phyloP scores from a whole-genome alignment of 2,888 invertebrate genomes.

The Thecocarcelia acutangulata region DNA sequence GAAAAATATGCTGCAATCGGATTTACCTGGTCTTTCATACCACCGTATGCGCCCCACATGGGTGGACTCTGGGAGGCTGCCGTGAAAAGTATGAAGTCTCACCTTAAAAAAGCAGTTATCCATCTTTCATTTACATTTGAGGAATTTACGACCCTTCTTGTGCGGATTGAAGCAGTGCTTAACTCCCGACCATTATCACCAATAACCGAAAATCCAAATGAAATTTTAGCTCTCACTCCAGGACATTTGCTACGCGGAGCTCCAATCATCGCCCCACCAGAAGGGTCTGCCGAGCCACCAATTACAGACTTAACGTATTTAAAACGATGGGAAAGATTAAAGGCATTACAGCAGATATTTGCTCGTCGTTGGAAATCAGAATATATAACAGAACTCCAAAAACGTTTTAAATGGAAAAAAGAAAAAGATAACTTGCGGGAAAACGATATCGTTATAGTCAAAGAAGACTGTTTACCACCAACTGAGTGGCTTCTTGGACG shows the following conservation, averaged over 20 bases:
- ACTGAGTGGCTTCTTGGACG: conserved; percentile 39
- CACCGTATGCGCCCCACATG: neutral
- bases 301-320: neutral
- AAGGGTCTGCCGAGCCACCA: neutral
- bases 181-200: conserved; percentile 1
- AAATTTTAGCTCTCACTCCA: neutral
- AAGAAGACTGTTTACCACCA: conserved; percentile 28
- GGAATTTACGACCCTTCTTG: neutral
- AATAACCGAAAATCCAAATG: neutral
- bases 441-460: conserved; percentile 26
- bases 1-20: no score
- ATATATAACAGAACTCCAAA: no score
- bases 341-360: conserved; percentile 5
- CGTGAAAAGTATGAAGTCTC: conserved; percentile 4
- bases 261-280: neutral
- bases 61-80: conserved; percentile 11
- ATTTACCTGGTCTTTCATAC: neutral
- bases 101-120: conserved; percentile 3
- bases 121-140: neutral
- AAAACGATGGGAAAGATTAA: conserved; percentile 1
- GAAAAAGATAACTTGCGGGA: neutral
- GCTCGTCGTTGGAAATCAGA: neutral
- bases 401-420: neutral
- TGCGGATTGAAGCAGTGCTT: neutral
- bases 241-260: neutral